These are phyloP conservation scores for Eurytoma adleriae DNA, from an alignment of 2,888 invertebrate species.

Conservation along the genomic window DNA sequence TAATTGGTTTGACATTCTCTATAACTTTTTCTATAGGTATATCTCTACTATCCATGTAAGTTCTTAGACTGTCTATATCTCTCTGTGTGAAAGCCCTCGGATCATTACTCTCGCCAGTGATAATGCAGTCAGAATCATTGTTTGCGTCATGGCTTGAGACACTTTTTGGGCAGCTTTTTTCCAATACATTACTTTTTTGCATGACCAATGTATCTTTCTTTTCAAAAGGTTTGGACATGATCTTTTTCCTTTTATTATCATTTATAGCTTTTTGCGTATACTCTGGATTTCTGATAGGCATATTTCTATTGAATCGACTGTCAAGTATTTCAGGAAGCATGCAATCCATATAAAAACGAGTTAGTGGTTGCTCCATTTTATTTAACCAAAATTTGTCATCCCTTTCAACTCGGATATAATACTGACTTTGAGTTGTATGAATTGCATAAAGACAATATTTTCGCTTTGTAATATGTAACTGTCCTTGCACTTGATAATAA, in stretches of 20 bases:
- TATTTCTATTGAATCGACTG: conserved; percentile 18
- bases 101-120: background rate
- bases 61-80: background rate
- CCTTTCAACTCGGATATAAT: conserved; percentile 6
- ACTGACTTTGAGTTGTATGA: conserved; percentile 18
- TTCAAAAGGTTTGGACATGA: too few relatives aligned
- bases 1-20: background rate
- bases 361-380: conserved; percentile 15
- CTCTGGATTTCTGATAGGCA: conserved; percentile 33
- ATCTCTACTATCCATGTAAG: background rate
- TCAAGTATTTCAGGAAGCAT: conserved; percentile 38
- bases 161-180: too few relatives aligned
- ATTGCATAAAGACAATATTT: conserved; percentile 27
- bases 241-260: background rate
- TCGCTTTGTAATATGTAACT: conserved; percentile 44
- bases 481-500: conserved; percentile 56
- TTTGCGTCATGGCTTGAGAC: too few relatives aligned
- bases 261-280: background rate
- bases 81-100: background rate
- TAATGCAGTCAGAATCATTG: background rate
- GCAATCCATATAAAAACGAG: conserved; percentile 11
- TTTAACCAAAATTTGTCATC: conserved; percentile 34
- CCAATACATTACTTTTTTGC: too few relatives aligned
- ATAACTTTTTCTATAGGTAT: background rate
- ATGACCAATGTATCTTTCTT: too few relatives aligned